Base-by-base conservation (phyloP, 2,113 vertebrate genomes). In the Phaetusa simplex region DNA sequence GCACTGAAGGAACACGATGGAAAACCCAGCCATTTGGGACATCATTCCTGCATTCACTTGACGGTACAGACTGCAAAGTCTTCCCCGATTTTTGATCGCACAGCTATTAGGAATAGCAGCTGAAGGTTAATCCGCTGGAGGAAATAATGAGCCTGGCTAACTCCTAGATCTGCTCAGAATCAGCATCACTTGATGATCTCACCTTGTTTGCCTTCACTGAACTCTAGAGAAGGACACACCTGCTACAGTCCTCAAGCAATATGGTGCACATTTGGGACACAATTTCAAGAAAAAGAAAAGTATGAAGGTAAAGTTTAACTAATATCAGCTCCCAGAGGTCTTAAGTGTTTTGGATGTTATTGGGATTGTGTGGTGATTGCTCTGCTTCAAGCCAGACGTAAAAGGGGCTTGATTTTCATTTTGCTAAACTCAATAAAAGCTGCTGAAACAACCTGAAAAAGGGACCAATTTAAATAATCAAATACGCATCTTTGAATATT, bases 251-350 rank as follows among this genome's bases (percentile, higher is more conserved):
- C 45, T 27, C 50, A 16, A 90, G 49, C 65, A 95, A 61, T 40
- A 86, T 5, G 8, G 17, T 14, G 26, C 52, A 38, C 52, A 47
- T 72, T 45, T 73, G 82, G 74, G 71, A 84, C 49, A 50, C 42
- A 77, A 82, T 53, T 88, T 32, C 49, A 64, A 77, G 55, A 58
- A 82, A 83, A 93, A 67, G 36, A 62, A 70, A 96, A n/a, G 53
- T 50, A 64, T 34, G 78, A 77, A 67, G n/a, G 61, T 66, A 82
- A 94, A 93, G 56, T 90, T 96, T 79, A 93, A 92, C 50, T 93
- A 85, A 62, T 95, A 95, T 34, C 38, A 91, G 56, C 22, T 94
- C 78, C 84, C 38, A 73, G n/a, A n/a, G 82, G 20, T 26, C 16
- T 52, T 26, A 53, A 40, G 12, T 47, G 13, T 80, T 88, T 73